A percentile compares a stretch with the other conserved stretches of the same genome.
Conservation (phyloP, 2,797 vertebrate genomes). For the Eremophila alpestris region DNA sequence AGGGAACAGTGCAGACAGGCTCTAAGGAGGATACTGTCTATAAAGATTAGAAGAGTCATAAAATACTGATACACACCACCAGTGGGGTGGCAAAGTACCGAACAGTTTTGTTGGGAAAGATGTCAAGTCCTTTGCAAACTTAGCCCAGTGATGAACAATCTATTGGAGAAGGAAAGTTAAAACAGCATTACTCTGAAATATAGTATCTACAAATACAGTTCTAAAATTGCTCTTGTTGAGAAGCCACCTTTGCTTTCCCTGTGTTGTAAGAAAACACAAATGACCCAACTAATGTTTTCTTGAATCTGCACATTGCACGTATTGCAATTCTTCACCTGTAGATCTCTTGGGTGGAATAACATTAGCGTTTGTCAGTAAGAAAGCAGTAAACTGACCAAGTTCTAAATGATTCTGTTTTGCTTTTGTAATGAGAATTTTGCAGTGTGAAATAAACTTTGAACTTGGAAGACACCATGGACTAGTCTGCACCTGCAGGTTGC, state of each 20-base stretch:
- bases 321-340: background rate
- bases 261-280: background rate
- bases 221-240: background rate
- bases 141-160: background rate
- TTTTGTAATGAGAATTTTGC: constrained; percentile 22
- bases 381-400: background rate
- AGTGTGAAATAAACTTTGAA: constrained; percentile 54
- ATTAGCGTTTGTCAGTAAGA: background rate
- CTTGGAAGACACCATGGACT: background rate
- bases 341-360: background rate
- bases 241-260: background rate
- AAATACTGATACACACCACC: background rate
- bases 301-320: background rate
- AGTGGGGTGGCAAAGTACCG: background rate
- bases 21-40: background rate
- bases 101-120: background rate
- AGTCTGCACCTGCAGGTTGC: background rate
- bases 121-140: background rate
- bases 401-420: background rate
- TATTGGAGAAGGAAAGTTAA: background rate
- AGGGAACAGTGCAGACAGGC: background rate
- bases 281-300: background rate
- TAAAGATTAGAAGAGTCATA: background rate
- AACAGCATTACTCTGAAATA: background rate
- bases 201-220: background rate